Evolutionary conservation across 2,888 invertebrate species (phyloP).

Genomic region (Melieria omissa): DNA sequence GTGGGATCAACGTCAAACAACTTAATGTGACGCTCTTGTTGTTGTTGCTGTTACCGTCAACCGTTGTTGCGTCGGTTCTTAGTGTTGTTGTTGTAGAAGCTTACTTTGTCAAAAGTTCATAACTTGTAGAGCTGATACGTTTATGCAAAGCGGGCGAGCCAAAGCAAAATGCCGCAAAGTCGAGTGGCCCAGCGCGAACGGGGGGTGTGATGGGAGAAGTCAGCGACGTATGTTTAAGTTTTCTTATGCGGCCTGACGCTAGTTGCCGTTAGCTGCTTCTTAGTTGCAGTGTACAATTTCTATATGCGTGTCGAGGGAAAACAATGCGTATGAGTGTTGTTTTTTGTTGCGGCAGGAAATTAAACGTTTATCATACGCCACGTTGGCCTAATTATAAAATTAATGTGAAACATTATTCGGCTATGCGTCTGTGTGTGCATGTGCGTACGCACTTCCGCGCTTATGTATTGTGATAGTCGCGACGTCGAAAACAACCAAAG

Average conservation of each 20-base stretch:
- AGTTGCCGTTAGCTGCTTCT: too few relatives aligned
- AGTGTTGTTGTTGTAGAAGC: conserved; percentile 16
- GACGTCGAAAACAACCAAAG: background rate
- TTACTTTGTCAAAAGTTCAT: conserved; percentile 12
- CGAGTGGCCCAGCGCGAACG: too few relatives aligned
- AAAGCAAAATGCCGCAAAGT: too few relatives aligned
- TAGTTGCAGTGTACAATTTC: too few relatives aligned
- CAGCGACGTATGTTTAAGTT: too few relatives aligned
- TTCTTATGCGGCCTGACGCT: too few relatives aligned
- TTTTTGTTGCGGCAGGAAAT: background rate
- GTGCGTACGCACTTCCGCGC: background rate
- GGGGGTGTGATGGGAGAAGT: too few relatives aligned
- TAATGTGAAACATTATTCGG: background rate
- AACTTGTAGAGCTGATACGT: background rate
- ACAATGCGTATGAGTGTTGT: background rate
- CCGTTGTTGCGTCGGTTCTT: background rate
- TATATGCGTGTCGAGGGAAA: too few relatives aligned
- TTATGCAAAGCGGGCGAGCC: too few relatives aligned
- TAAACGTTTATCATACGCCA: conserved; percentile 16
- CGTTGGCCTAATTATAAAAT: background rate
- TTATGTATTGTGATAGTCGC: background rate
- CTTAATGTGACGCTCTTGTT: background rate
- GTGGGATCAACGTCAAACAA: conserved; percentile 3
- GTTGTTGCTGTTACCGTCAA: conserved; percentile 9
- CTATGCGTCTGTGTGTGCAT: background rate